Conservation (phyloP, 1,140 invertebrate genomes). For the Ladona fulva region DNA sequence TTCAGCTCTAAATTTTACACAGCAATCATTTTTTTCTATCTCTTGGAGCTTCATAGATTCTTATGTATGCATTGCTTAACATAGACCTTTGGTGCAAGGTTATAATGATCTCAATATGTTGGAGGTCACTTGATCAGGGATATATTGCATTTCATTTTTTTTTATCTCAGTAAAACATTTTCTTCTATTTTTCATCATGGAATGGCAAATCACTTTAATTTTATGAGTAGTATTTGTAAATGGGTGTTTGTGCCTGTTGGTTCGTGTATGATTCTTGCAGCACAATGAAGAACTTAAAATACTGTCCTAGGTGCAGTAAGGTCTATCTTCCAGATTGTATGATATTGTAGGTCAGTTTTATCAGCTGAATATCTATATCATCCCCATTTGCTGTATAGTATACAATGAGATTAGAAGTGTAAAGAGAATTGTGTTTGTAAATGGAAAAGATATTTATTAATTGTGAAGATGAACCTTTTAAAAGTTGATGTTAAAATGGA, state of each 20-base stretch:
- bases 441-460: constrained; percentile 8
- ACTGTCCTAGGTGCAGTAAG: not conserved
- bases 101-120: not conserved
- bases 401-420: constrained; percentile 10
- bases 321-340: constrained; percentile 9
- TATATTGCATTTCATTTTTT: not conserved
- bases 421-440: constrained; percentile 1
- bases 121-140: constrained; percentile 2
- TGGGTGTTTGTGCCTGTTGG: constrained; percentile 6
- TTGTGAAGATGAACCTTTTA: constrained; percentile 8
- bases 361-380: constrained; percentile 10
- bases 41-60: too few relatives aligned
- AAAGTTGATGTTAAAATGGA: constrained; percentile 7
- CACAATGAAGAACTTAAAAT: not conserved
- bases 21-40: too few relatives aligned
- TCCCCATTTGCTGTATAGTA: not conserved
- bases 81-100: not conserved
- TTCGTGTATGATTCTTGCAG: not conserved
- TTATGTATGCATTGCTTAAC: too few relatives aligned
- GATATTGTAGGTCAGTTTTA: constrained; percentile 5
- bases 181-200: not conserved
- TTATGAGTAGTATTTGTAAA: not conserved
- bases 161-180: not conserved
- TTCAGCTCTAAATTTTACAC: too few relatives aligned
- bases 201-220: not conserved